Percentiles rank a stretch among this genome's conserved stretches.
phyloP scores from a whole-genome alignment of 2,113 vertebrate genomes.

The Melanocharis versteri region DNA sequence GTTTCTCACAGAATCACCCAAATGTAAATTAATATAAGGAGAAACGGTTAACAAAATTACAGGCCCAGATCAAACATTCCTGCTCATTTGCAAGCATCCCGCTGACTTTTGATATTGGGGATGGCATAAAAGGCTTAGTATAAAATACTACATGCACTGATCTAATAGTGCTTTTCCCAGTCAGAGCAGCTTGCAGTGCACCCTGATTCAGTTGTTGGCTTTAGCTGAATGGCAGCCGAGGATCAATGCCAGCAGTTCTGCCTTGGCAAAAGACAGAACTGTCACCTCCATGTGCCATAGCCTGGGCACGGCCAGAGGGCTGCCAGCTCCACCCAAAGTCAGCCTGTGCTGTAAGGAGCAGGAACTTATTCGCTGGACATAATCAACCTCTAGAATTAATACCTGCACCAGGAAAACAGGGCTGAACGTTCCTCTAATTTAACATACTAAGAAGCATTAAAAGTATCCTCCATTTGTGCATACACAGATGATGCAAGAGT shows the following conservation, averaged over 20 bases:
- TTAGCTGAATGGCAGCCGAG: neutral
- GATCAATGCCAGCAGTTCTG: rapidly evolving
- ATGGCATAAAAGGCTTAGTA: neutral
- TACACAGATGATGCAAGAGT: neutral
- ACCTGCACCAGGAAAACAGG: neutral
- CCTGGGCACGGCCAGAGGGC: neutral
- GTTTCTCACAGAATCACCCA: slow-evolving; percentile 33
- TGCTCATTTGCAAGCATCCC: neutral
- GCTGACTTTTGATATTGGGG: neutral
- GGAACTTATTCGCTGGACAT: neutral
- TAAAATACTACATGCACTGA: neutral
- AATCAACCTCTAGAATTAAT: neutral
- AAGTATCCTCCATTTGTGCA: neutral
- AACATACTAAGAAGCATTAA: neutral
- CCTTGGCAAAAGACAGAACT: neutral
- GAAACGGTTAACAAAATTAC: slow-evolving; percentile 46
- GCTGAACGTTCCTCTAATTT: neutral
- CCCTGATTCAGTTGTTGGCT: rapidly evolving
- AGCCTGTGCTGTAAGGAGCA: rapidly evolving
- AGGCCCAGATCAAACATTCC: slow-evolving; percentile 20
- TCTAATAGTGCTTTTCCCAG: neutral
- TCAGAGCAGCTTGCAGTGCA: neutral
- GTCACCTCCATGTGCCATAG: neutral
- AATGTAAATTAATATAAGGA: slow-evolving; percentile 61
- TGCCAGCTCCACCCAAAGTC: neutral